Evolutionary conservation across 2,888 invertebrate genomes (phyloP).

Genomic region (Sialis fuliginosa): DNA sequence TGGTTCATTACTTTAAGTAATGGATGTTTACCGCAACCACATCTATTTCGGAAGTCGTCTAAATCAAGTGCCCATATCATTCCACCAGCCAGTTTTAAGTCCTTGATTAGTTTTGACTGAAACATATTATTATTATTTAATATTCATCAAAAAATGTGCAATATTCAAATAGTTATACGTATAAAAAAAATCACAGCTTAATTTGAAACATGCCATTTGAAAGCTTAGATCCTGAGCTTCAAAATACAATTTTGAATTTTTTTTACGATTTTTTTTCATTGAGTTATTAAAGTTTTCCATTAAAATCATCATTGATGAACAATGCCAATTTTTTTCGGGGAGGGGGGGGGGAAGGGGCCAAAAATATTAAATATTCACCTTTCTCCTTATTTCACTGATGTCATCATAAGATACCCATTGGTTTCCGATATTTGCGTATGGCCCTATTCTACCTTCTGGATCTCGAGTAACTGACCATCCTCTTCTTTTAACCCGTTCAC

Average conservation of each 20-base stretch:
- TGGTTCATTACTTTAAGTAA: conserved; percentile 44
- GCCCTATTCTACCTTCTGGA: conserved; percentile 43
- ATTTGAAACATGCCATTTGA: too few relatives aligned
- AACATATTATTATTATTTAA: conserved; percentile 10
- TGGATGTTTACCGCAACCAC: conserved; percentile 50
- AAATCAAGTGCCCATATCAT: conserved; percentile 66
- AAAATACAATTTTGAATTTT: too few relatives aligned
- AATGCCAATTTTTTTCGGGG: too few relatives aligned
- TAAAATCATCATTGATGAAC: too few relatives aligned
- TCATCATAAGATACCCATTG: conserved; percentile 73
- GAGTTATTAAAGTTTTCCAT: background rate
- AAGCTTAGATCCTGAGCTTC: too few relatives aligned
- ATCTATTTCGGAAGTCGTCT: conserved; percentile 52
- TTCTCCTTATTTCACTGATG: conserved; percentile 40
- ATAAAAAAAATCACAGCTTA: background rate
- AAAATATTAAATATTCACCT: conserved; percentile 19
- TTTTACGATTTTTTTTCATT: too few relatives aligned
- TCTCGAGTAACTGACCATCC: conserved; percentile 45
- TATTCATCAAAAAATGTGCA: background rate
- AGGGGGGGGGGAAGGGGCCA: too few relatives aligned
- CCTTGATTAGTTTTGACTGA: conserved; percentile 36
- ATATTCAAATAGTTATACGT: background rate
- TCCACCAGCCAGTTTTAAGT: conserved; percentile 45
- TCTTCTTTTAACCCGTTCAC: conserved; percentile 36
- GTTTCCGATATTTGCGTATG: conserved; percentile 48